A percentile compares a stretch with the other conserved stretches of the same genome.
Conservation (phyloP, 2,888 invertebrate species). For the Schrankia costaestrigalis region DNA sequence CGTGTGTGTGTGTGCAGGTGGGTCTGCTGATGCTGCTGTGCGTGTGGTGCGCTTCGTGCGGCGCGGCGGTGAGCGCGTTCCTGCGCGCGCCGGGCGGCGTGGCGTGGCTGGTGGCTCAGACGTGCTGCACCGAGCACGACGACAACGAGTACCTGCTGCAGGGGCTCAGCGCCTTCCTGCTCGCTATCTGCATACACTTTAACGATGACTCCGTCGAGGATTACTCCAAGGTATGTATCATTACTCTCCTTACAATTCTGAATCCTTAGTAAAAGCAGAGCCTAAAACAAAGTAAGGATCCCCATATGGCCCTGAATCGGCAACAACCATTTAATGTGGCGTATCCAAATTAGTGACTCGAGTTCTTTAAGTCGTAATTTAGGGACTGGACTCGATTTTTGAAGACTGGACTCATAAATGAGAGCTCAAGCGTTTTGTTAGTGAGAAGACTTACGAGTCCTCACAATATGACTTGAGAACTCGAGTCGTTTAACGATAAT, state of each 20-base stretch:
- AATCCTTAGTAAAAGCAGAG: too few relatives aligned
- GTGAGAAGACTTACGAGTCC: too few relatives aligned
- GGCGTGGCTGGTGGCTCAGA: constrained; percentile 91
- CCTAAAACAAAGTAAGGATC: too few relatives aligned
- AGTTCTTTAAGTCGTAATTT: too few relatives aligned
- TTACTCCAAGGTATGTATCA: constrained; percentile 82
- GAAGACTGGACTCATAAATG: too few relatives aligned
- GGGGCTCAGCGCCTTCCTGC: constrained; percentile 94
- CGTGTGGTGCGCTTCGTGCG: constrained; percentile 93
- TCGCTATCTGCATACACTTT: constrained; percentile 94
- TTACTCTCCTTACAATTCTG: neutral
- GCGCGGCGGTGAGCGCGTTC: constrained; percentile 90
- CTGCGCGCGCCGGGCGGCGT: constrained; percentile 89
- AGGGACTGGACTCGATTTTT: too few relatives aligned
- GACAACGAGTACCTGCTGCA: constrained; percentile 91
- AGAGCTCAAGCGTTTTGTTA: too few relatives aligned
- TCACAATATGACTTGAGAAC: too few relatives aligned
- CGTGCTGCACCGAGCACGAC: constrained; percentile 92
- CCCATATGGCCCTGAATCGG: too few relatives aligned
- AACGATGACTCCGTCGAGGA: constrained; percentile 90
- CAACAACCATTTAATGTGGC: too few relatives aligned
- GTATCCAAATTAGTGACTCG: too few relatives aligned
- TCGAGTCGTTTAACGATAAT: too few relatives aligned
- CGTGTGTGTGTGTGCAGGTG: constrained; percentile 63
- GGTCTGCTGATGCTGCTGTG: constrained; percentile 95